Conservation (phyloP, 2,888 invertebrate species). For the Nymphalis c-album region DNA sequence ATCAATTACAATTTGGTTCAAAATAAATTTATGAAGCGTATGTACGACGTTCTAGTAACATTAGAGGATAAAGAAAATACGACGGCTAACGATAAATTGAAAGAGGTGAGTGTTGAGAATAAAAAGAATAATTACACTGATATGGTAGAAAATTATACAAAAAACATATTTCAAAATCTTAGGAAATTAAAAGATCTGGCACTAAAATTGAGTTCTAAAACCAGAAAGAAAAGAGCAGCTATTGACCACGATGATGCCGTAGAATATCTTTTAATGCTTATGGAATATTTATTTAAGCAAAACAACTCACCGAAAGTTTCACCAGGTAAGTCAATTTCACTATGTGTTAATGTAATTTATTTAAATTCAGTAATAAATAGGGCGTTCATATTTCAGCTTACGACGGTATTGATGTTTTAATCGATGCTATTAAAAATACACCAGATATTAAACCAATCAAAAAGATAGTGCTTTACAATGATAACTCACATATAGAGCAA, state of each 20-base stretch:
- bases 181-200: conserved; percentile 59
- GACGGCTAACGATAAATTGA: conserved; percentile 7
- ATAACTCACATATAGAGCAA: neutral
- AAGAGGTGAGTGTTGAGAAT: conserved; percentile 28
- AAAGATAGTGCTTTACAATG: conserved; percentile 39
- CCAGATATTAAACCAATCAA: conserved; percentile 61
- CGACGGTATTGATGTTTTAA: conserved; percentile 67
- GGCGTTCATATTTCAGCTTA: conserved; percentile 51
- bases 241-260: conserved; percentile 53
- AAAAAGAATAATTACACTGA: conserved; percentile 32
- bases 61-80: conserved; percentile 41
- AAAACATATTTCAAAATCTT: conserved; percentile 60
- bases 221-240: conserved; percentile 51
- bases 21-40: conserved; percentile 59
- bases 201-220: conserved; percentile 48
- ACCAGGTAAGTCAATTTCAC: conserved; percentile 51
- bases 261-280: conserved; percentile 63
- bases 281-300: conserved; percentile 66
- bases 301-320: conserved; percentile 49
- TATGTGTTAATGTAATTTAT: neutral
- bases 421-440: conserved; percentile 67
- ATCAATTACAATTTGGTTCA: conserved; percentile 59
- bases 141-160: conserved; percentile 53
- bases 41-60: conserved; percentile 52
- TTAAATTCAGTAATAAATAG: neutral